Conservation (phyloP, 1,140 invertebrate species). For the Hypsibius dujardini region DNA sequence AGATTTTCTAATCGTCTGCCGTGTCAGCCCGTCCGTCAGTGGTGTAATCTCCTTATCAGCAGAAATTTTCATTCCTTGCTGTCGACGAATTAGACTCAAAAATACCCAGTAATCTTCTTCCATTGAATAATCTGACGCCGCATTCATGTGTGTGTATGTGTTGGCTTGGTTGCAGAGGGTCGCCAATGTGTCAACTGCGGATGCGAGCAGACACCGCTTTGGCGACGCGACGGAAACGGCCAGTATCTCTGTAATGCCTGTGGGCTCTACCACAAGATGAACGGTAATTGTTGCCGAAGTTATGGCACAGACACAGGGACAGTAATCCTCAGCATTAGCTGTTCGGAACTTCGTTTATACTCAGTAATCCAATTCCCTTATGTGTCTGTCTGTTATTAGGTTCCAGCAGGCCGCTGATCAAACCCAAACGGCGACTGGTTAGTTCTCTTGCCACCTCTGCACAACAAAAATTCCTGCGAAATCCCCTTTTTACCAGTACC, state of each 20-base stretch:
- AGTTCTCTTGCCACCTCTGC: slow-evolving; percentile 37
- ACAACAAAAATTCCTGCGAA: too few species aligned
- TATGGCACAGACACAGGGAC: too few species aligned
- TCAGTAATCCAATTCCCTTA: too few species aligned
- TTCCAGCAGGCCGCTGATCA: slow-evolving; percentile 83
- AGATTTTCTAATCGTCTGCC: too few species aligned
- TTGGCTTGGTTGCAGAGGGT: background rate
- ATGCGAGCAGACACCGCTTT: slow-evolving; percentile 13
- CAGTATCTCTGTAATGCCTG: slow-evolving; percentile 38
- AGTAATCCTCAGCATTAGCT: too few species aligned
- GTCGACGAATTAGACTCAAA: too few species aligned
- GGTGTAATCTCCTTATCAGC: too few species aligned
- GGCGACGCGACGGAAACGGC: slow-evolving; percentile 14
- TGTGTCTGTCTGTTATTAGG: background rate
- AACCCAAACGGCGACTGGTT: slow-evolving; percentile 88
- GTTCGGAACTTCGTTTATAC: too few species aligned
- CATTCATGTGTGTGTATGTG: background rate
- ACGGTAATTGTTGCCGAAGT: slow-evolving; percentile 40
- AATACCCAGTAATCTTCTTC: too few species aligned
- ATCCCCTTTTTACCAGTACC: slow-evolving; percentile 14
- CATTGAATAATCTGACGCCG: too few species aligned
- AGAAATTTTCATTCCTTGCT: too few species aligned
- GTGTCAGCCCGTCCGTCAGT: too few species aligned
- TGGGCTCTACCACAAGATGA: slow-evolving; percentile 96
- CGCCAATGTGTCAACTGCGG: slow-evolving; percentile 15